phyloP scores from a whole-genome alignment of 2,888 invertebrate species.

The Platerodrilus igneus region DNA sequence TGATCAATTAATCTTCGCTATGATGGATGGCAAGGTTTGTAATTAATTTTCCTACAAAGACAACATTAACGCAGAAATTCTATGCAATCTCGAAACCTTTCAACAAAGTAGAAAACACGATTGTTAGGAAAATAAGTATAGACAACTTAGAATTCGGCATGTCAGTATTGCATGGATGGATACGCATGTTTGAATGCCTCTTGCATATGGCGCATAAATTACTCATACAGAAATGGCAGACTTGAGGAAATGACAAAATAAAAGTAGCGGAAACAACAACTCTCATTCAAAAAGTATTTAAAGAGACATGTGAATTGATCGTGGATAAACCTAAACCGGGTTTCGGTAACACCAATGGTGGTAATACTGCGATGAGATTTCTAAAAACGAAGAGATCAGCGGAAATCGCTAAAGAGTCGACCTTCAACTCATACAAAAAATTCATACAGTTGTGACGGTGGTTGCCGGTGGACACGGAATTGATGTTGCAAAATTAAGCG shows the following conservation, averaged over 20 bases:
- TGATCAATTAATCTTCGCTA: slow-evolving; percentile 24
- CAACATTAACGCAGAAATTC: slow-evolving; percentile 16
- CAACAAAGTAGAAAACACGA: slow-evolving; percentile 24
- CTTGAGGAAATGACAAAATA: slow-evolving; percentile 22
- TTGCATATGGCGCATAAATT: no score
- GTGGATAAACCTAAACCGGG: slow-evolving; percentile 19
- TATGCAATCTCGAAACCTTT: slow-evolving; percentile 27
- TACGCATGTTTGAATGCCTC: no score
- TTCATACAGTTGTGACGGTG: slow-evolving; percentile 15
- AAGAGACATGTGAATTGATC: slow-evolving; percentile 15
- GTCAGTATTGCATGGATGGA: slow-evolving; percentile 29
- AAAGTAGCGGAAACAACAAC: slow-evolving; percentile 15
- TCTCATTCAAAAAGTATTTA: slow-evolving; percentile 24
- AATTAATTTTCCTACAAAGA: slow-evolving; percentile 22
- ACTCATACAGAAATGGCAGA: no score
- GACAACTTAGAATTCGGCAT: slow-evolving; percentile 25
- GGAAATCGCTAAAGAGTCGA: slow-evolving; percentile 15
- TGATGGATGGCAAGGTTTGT: slow-evolving; percentile 31
- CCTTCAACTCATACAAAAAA: slow-evolving; percentile 13
- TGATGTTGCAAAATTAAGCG: slow-evolving; percentile 10
- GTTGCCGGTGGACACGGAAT: slow-evolving; percentile 16
- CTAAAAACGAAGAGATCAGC: slow-evolving; percentile 15
- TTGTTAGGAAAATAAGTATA: slow-evolving; percentile 18
- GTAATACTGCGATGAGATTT: slow-evolving; percentile 17
- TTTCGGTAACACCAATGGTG: slow-evolving; percentile 21